Percentiles rank a stretch among this genome's conserved stretches.
These are phyloP conservation scores for Trachurus trachurus DNA, from an alignment of 2,797 vertebrate species.

Conservation along the genomic window DNA sequence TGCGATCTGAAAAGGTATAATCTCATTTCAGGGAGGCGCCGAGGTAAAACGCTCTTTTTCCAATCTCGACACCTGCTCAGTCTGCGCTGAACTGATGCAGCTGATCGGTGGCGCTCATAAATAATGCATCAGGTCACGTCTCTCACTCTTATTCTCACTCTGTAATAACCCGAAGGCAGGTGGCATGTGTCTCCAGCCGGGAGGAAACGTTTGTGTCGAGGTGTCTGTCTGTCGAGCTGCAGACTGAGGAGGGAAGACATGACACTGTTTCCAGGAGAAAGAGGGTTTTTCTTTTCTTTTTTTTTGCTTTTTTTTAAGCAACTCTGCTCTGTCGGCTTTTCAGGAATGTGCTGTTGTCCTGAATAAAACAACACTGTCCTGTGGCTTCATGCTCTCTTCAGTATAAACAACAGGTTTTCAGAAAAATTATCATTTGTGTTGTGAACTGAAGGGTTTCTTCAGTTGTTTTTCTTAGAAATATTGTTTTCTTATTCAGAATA, in stretches of 20 bases:
- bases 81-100: constrained; percentile 2
- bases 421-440: too few relatives aligned
- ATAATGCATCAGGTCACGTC: constrained; percentile 59
- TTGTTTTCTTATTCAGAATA: background rate
- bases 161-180: constrained; percentile 48
- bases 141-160: constrained; percentile 39
- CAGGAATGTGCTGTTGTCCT: background rate
- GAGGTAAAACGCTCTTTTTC: background rate
- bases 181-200: constrained; percentile 29
- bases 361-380: background rate
- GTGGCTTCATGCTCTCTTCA: too few relatives aligned
- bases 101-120: constrained; percentile 58
- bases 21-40: constrained; percentile 4
- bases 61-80: constrained; percentile 34
- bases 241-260: background rate
- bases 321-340: background rate
- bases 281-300: too few relatives aligned
- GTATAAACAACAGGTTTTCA: background rate
- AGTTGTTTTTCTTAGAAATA: too few relatives aligned
- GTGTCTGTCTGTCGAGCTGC: constrained; percentile 18
- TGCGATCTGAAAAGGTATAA: constrained; percentile 56
- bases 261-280: background rate
- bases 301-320: background rate
- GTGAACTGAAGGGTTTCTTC: too few relatives aligned
- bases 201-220: background rate